A percentile compares a stretch with the other conserved stretches of the same genome.
These are phyloP conservation scores for Piprites chloris DNA, from an alignment of 2,113 vertebrate genomes.

Conservation along the genomic window DNA sequence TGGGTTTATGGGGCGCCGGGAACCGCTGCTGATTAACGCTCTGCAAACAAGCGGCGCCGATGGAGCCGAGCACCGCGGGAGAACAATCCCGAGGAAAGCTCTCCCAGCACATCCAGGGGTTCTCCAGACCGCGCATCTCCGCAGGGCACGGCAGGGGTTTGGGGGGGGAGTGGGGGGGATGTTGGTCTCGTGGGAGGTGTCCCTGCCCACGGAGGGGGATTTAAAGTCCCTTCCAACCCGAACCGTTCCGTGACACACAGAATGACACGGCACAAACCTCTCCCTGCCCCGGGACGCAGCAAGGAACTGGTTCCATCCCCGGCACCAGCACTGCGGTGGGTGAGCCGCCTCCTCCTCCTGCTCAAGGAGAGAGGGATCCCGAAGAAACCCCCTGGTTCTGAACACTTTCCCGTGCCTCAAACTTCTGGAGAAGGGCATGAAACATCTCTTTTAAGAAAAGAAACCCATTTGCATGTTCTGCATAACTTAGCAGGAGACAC, in stretches of 20 bases:
- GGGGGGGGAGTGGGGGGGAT: no score
- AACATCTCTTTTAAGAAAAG: neutral
- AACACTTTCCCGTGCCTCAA: neutral
- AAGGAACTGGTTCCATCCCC: neutral
- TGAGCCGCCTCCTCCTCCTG: neutral
- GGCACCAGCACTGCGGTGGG: fast-evolving
- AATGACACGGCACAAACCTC: neutral
- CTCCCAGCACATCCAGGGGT: no score
- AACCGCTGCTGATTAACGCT: neutral
- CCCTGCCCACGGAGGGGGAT: neutral
- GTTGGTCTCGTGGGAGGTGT: neutral
- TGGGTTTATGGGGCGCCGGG: neutral
- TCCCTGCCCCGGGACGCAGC: fast-evolving
- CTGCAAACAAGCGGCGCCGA: neutral
- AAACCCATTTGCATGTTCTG: neutral
- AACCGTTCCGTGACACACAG: neutral
- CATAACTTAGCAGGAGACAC: neutral
- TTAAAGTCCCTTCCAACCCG: neutral
- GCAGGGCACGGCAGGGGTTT: fast-evolving
- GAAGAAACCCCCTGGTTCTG: neutral
- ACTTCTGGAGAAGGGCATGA: neutral
- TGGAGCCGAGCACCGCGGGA: neutral
- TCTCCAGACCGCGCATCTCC: neutral
- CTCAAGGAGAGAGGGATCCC: neutral
- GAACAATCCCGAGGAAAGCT: neutral